Conservation (phyloP, 2,888 invertebrate species). For the Prosapia bicincta region DNA sequence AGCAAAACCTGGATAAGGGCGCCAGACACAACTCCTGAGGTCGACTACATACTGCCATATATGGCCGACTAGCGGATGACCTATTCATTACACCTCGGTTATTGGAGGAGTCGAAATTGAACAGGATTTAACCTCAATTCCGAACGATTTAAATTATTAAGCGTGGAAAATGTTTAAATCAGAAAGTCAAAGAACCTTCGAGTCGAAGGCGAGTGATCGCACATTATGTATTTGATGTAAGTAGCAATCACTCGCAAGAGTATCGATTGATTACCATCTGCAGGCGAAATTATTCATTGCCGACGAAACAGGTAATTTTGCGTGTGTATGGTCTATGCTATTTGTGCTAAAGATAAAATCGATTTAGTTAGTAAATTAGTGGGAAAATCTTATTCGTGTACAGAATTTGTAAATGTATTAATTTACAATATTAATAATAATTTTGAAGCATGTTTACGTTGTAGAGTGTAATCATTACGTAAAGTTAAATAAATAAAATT, state of each 20-base stretch:
- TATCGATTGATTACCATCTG: neutral
- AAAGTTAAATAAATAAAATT: too few relatives aligned
- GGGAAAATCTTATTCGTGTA: too few relatives aligned
- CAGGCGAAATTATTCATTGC: too few relatives aligned
- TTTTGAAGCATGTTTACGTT: too few relatives aligned
- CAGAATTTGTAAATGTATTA: too few relatives aligned
- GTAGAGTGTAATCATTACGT: too few relatives aligned
- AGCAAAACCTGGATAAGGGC: neutral
- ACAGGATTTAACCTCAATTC: neutral
- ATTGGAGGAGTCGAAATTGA: constrained; percentile 2
- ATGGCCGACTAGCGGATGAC: neutral
- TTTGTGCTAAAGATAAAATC: too few relatives aligned
- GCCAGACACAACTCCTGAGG: neutral
- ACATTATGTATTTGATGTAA: neutral
- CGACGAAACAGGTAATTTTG: too few relatives aligned
- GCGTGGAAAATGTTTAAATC: neutral
- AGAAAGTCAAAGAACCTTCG: neutral
- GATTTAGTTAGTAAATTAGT: too few relatives aligned
- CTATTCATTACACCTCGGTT: neutral
- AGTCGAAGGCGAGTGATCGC: neutral
- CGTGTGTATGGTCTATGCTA: too few relatives aligned
- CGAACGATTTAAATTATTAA: neutral
- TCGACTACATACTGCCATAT: neutral
- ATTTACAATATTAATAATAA: too few relatives aligned
- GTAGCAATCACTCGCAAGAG: neutral